Evolutionary conservation across 2,113 vertebrate genomes (phyloP).

Genomic region (Athene noctua): DNA sequence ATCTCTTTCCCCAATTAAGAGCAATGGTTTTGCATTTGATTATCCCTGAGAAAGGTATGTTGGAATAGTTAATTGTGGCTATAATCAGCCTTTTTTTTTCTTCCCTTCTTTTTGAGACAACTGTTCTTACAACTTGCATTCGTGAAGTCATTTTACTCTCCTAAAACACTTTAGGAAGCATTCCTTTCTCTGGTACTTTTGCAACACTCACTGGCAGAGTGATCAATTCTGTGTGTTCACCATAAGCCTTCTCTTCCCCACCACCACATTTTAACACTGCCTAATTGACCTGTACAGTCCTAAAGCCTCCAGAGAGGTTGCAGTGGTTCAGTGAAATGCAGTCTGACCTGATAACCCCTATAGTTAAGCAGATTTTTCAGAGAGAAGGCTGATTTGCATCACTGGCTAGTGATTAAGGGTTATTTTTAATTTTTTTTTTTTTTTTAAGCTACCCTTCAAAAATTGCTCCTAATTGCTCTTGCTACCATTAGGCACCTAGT

Average conservation of each 20-base stretch:
- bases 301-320: background rate
- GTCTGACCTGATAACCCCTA: background rate
- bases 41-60: background rate
- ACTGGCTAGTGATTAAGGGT: background rate
- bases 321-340: background rate
- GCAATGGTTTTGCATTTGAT: background rate
- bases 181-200: background rate
- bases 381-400: background rate
- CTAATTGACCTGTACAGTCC: background rate
- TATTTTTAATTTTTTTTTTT: background rate
- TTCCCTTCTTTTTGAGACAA: background rate
- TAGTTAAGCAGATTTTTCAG: background rate
- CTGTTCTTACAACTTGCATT: background rate
- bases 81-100: background rate
- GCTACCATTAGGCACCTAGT: background rate
- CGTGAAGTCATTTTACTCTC: background rate
- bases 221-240: background rate
- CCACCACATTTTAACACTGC: background rate
- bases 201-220: accelerated
- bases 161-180: background rate
- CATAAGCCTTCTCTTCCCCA: background rate
- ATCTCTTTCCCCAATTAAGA: background rate
- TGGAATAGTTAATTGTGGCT: background rate
- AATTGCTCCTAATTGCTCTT: background rate
- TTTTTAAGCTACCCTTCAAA: background rate